Base-by-base conservation (phyloP, 2,888 invertebrate genomes). In the Ichneumoninae sp. region DNA sequence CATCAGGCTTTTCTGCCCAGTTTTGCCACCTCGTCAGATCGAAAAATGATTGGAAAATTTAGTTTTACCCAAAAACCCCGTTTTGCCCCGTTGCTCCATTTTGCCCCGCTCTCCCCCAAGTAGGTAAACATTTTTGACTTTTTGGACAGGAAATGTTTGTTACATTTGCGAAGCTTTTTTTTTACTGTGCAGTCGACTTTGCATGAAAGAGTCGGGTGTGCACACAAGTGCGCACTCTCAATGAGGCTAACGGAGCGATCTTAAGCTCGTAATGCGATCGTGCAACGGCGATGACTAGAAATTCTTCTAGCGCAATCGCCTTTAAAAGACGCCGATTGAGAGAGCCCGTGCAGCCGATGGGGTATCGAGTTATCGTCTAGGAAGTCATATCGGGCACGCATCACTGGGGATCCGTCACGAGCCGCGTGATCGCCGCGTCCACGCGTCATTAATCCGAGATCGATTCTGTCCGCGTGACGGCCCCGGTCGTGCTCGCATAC, bases 391-490 rank as follows among this genome's bases (percentile, higher is more conserved):
- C 52, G 54, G 74, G 57, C 75, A 75, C 75, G 75, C 83, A 80
- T 74, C 65, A 47, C 19, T 76, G 66, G 69, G 77, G 71, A 73
- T 52, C 70, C 75, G 75, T 80, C 80, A 76, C 75, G 71, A 80
- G 82, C 52, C 76, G 73, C 79, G 79, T 83, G 75, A 77, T 63
- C 40, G 80, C 75, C 82, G 63, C 63, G 84, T 88, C 86, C 86
- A 89, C 85, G 90, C 89, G 83, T 88, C 90, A 85, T 85, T 86
- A 85, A 84, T 84, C 76, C 79, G 65, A 47, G 88, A 90, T 90
- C 88, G 90, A 90, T 90, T 84, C 89, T 86, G 87, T 83, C 73
- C 68, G 85, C 88, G 86, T 87, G 88, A 90, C 87, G 89, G 85
- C 87, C 87, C 79, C 76, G 76, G 73, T 81, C 69, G 77, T 36